Base-by-base conservation (phyloP, 2,888 invertebrate species). In the Pollenia griseotomentosa region DNA sequence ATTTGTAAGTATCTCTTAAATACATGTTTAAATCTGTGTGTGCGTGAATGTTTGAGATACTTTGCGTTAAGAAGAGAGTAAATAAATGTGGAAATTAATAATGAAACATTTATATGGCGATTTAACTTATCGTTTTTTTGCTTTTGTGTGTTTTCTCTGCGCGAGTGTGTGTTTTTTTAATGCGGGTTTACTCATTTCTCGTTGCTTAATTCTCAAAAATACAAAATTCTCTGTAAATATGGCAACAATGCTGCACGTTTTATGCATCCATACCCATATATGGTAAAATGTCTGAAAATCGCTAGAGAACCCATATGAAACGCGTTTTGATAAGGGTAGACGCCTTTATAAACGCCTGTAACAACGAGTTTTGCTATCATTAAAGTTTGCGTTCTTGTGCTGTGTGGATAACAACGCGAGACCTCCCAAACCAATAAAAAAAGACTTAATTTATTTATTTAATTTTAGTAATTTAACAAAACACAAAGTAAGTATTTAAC, bases 361-460 rank as follows among this genome's bases (percentile, higher is more conserved):
- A 87, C 91, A 91, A 92, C 92, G 92, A 91, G 93, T 92, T 93
- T 92, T 93, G 90, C 90, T 90, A 91, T 92, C 93, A 93, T 91
- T 92, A 92, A 92, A 92, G 91, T 93, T 93, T 91, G 92, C 91
- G 92, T 93, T 93, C 92, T 93, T 92, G 93, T 92, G 90, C 91
- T 91, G 93, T 92, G 91, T 91, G 90, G 91, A 90, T 90, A 88
- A 87, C 79, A 86, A 90, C 89, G 90, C 90, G 89, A 90, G 90
- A 88, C 78, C 81, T 89, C 88, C 88, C 89, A 90, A 90, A 85
- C 79, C 75, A 81, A 87, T 68, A 84, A 80, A 91, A 23, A 90
- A 92, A 92, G 92, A 92, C 92, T 92, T 92, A 91, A 91, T 90
- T 93, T 92, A 93, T 93, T 92, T 92, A 92, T 90, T 91, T 92